These are phyloP conservation scores for Sitobion miscanthi DNA, from an alignment of 1,140 invertebrate genomes.

Conservation along the genomic window DNA sequence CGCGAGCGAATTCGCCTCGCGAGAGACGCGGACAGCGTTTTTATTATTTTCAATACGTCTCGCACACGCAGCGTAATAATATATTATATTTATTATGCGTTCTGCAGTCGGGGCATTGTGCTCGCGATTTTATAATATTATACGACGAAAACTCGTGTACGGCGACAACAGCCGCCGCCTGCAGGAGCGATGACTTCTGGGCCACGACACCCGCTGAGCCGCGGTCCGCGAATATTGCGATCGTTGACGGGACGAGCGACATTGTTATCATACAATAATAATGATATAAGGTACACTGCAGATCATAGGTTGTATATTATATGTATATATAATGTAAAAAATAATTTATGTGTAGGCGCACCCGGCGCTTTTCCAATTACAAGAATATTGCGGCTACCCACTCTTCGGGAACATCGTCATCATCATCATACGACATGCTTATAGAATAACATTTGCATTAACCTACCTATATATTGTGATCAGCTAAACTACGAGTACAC, in stretches of 20 bases:
- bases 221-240: not conserved
- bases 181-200: not conserved
- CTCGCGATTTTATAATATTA: not conserved
- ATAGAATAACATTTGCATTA: too few relatives aligned
- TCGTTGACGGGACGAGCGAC: not conserved
- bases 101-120: not conserved
- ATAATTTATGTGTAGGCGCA: not conserved
- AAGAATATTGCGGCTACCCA: not conserved
- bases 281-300: not conserved
- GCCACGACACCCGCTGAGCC: not conserved
- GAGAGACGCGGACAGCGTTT: not conserved
- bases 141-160: not conserved
- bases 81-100: not conserved
- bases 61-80: not conserved
- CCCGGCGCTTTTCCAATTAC: not conserved
- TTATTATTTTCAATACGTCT: not conserved
- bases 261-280: not conserved
- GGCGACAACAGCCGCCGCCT: not conserved
- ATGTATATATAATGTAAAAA: too few relatives aligned
- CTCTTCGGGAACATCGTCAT: not conserved
- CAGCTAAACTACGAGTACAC: too few relatives aligned
- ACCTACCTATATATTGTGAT: too few relatives aligned
- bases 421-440: not conserved
- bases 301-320: not conserved
- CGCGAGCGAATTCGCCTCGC: not conserved